phyloP scores from a whole-genome alignment of 2,888 invertebrate genomes.

The Leptarthrus brevirostris region DNA sequence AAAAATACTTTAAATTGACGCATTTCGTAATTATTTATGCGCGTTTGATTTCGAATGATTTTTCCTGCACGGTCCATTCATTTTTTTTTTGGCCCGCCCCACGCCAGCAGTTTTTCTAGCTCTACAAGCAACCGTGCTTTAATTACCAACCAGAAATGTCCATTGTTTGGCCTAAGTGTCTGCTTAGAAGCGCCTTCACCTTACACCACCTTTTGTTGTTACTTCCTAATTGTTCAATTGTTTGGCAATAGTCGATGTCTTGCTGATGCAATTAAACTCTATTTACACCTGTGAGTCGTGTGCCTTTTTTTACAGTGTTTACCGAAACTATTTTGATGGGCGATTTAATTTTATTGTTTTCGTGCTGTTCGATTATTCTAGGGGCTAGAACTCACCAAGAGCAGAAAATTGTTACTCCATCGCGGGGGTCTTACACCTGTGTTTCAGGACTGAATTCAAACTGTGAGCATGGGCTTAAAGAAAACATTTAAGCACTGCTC shows the following conservation, averaged over 20 bases:
- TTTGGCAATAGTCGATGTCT: slow-evolving; percentile 36
- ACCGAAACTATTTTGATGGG: slow-evolving; percentile 13
- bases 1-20: slow-evolving; percentile 50
- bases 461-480: no score
- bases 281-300: slow-evolving; percentile 51
- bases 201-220: slow-evolving; percentile 32
- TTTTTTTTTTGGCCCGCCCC: background rate
- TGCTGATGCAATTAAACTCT: slow-evolving; percentile 51
- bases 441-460: no score
- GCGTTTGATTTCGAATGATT: slow-evolving; percentile 48
- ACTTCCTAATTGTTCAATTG: slow-evolving; percentile 51
- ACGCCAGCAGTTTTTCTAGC: slow-evolving; percentile 3
- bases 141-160: slow-evolving; percentile 22
- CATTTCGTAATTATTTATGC: slow-evolving; percentile 53
- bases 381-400: no score
- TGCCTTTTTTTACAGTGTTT: slow-evolving; percentile 42
- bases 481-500: no score
- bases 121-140: background rate
- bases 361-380: no score
- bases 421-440: no score
- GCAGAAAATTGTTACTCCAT: no score
- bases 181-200: slow-evolving; percentile 28
- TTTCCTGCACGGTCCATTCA: background rate
- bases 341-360: slow-evolving; percentile 14
- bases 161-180: slow-evolving; percentile 38